Evolutionary conservation across 92 coral and sea anemone species (phyloP).

Genomic region (Heliopora coerulea): DNA sequence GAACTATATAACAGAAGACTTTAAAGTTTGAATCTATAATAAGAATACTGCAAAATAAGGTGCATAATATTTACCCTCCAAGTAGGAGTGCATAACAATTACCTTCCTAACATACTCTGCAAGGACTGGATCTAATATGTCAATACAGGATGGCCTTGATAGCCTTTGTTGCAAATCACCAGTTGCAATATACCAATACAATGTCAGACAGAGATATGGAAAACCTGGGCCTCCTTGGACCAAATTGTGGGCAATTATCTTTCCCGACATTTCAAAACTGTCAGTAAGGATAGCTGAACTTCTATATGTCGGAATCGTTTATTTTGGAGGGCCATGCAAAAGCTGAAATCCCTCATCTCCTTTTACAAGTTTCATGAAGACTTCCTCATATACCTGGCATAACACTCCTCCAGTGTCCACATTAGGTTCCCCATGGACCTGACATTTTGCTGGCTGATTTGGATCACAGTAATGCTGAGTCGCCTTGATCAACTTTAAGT

Average conservation of each 20-base stretch:
- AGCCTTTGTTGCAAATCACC: conserved; percentile 55
- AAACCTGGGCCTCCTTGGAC: conserved; percentile 55
- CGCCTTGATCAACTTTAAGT: conserved; percentile 56
- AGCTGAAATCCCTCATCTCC: conserved; percentile 39
- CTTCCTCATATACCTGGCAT: conserved; percentile 50
- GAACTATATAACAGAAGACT: no score
- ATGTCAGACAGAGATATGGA: conserved; percentile 52
- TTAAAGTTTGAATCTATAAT: no score
- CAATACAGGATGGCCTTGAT: conserved; percentile 49
- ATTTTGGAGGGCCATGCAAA: conserved; percentile 36
- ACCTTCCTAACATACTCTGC: conserved; percentile 42
- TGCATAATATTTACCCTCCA: no score
- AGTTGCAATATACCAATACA: conserved; percentile 55
- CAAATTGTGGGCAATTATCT: conserved; percentile 45
- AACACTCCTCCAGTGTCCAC: conserved; percentile 52
- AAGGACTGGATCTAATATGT: conserved; percentile 38
- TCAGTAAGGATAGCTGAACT: conserved; percentile 45
- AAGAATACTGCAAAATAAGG: no score
- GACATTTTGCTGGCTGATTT: conserved; percentile 24
- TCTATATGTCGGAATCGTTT: conserved; percentile 43
- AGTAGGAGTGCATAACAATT: no score
- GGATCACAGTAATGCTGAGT: conserved; percentile 65
- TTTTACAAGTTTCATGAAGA: conserved; percentile 28
- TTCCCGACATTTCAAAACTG: conserved; percentile 48
- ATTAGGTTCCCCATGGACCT: conserved; percentile 47